A percentile compares a stretch with the other conserved stretches of the same genome.
These are phyloP conservation scores for Epistrophe eligans DNA, from an alignment of 2,888 invertebrate species.

Conservation along the genomic window DNA sequence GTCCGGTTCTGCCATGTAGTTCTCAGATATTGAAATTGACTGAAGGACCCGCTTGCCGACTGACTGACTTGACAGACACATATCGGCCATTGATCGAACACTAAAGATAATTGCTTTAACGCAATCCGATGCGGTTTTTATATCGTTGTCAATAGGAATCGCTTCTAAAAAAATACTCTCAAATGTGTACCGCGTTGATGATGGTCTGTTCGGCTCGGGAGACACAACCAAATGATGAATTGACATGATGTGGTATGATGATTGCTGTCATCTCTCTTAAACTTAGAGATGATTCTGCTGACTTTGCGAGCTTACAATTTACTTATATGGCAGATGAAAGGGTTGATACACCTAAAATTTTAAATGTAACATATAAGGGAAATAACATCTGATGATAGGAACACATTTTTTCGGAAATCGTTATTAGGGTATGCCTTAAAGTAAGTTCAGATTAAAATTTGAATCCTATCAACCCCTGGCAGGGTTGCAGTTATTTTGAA, in stretches of 20 bases:
- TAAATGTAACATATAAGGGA: neutral
- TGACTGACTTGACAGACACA: constrained; percentile 43
- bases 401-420: too few species aligned
- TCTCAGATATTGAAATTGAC: constrained; percentile 5
- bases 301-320: neutral
- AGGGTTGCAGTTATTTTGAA: too few species aligned
- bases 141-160: constrained; percentile 55
- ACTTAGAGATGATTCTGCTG: neutral
- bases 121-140: constrained; percentile 64
- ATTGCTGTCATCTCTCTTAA: neutral
- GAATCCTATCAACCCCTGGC: too few species aligned
- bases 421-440: too few species aligned
- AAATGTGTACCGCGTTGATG: neutral
- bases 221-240: neutral
- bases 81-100: constrained; percentile 59
- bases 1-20: neutral
- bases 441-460: too few species aligned
- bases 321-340: neutral
- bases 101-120: constrained; percentile 65
- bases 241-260: neutral
- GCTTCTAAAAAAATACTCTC: neutral
- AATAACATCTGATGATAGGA: too few species aligned
- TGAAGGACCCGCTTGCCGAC: neutral
- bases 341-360: neutral
- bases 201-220: neutral